Evolutionary conservation across 1,140 invertebrate genomes (phyloP).

Genomic region (Heliconius congener): DNA sequence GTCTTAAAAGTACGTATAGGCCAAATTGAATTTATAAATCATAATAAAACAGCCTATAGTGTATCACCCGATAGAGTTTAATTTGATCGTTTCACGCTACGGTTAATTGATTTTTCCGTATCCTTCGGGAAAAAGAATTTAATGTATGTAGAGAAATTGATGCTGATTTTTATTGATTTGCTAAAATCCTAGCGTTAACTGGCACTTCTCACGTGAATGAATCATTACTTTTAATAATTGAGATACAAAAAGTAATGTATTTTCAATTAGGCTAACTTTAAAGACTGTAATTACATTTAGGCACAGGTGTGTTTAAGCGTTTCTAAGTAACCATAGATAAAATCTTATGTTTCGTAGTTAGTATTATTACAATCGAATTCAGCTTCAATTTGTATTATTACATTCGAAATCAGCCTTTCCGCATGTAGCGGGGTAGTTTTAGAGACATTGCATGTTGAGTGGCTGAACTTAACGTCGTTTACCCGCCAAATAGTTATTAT

Average conservation of each 20-base stretch:
- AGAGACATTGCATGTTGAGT: too few species aligned
- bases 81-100: conserved; percentile 60
- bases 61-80: conserved; percentile 50
- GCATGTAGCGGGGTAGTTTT: too few species aligned
- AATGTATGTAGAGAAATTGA: conserved; percentile 47
- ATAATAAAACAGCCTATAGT: conserved; percentile 47
- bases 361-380: background rate
- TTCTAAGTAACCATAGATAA: conserved; percentile 14
- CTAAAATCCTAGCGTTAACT: conserved; percentile 36
- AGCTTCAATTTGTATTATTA: too few species aligned
- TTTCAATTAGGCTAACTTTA: conserved; percentile 52
- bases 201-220: conserved; percentile 41
- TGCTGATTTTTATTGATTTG: conserved; percentile 41
- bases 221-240: conserved; percentile 36
- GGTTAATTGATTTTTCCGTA: conserved; percentile 48
- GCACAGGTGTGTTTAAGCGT: conserved; percentile 11
- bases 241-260: conserved; percentile 48
- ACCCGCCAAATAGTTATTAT: background rate
- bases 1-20: conserved; percentile 59
- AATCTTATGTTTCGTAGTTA: background rate
- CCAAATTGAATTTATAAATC: conserved; percentile 57
- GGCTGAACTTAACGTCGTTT: background rate
- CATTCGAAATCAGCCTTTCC: too few species aligned
- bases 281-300: conserved; percentile 48
- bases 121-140: conserved; percentile 50